Conservation (phyloP, 2,888 invertebrate species). For the Andricus quercusramuli region DNA sequence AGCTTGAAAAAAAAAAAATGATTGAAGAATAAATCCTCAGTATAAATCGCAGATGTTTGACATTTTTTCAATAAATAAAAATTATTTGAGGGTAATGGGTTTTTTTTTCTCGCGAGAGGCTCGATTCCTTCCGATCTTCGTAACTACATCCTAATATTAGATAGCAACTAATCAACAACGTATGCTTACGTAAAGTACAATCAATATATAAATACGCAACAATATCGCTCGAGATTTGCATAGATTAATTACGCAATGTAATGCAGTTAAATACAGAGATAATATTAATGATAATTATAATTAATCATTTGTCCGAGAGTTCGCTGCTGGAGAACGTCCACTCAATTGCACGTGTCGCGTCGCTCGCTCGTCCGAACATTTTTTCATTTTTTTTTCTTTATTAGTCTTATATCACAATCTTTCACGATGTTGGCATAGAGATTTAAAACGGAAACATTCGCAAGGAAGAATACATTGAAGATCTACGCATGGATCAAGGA, state of each 20-base stretch:
- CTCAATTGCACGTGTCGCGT: constrained; percentile 45
- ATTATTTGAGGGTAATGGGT: background rate
- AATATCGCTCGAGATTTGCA: constrained; percentile 53
- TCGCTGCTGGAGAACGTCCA: constrained; percentile 35
- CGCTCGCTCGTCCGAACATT: constrained; percentile 21
- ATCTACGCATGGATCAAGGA: constrained; percentile 17
- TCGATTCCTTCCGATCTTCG: constrained; percentile 10
- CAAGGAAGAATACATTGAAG: constrained; percentile 10
- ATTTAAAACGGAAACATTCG: constrained; percentile 52
- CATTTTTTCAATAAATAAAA: constrained; percentile 39
- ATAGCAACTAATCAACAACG: constrained; percentile 69
- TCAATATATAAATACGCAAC: constrained; percentile 67
- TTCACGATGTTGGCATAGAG: constrained; percentile 47
- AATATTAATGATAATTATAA: constrained; percentile 42
- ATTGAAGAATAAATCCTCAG: background rate
- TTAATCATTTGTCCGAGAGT: constrained; percentile 25
- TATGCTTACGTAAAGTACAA: constrained; percentile 61
- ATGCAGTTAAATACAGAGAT: constrained; percentile 38
- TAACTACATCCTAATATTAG: constrained; percentile 19
- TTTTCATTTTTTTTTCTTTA: constrained; percentile 24
- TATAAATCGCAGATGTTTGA: background rate
- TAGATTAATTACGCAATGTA: constrained; percentile 27
- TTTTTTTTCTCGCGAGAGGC: background rate
- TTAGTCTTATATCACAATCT: constrained; percentile 55
- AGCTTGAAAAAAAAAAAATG: background rate